These are phyloP conservation scores for Planococcus citri DNA, from an alignment of 1,140 invertebrate species.

Conservation along the genomic window DNA sequence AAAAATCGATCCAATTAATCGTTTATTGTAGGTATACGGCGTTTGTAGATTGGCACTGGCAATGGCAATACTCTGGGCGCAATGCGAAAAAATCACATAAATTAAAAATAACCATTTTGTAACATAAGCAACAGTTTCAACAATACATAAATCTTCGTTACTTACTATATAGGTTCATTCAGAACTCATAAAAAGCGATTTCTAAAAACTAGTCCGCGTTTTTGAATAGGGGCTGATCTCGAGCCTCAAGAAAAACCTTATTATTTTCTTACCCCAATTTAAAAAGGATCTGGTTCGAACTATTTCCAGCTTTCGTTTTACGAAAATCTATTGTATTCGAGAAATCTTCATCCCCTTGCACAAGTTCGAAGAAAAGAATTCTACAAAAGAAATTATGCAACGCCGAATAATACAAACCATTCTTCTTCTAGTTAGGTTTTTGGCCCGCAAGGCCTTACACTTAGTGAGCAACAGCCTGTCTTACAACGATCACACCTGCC, in stretches of 20 bases:
- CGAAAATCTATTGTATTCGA: conserved; percentile 16
- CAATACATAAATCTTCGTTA: conserved; percentile 18
- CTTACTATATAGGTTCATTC: conserved; percentile 15
- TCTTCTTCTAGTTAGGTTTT: conserved; percentile 18
- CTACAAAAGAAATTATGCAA: conserved; percentile 20
- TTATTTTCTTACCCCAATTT: conserved; percentile 20
- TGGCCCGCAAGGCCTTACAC: conserved; percentile 17
- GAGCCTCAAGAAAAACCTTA: conserved; percentile 17
- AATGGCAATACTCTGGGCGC: background rate
- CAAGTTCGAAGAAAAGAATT: conserved; percentile 10
- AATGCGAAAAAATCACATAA: conserved; percentile 13
- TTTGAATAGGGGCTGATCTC: background rate
- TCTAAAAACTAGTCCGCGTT: conserved; percentile 14
- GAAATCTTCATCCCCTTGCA: conserved; percentile 14
- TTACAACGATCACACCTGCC: conserved; percentile 19
- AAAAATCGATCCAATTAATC: conserved; percentile 3
- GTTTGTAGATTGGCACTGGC: background rate
- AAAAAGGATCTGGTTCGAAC: conserved; percentile 18
- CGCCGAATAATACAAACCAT: conserved; percentile 15
- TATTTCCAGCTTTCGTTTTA: conserved; percentile 15
- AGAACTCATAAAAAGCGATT: conserved; percentile 15
- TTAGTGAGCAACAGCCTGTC: conserved; percentile 10
- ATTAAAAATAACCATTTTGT: conserved; percentile 20
- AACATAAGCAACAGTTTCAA: conserved; percentile 19
- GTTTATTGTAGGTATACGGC: background rate